phyloP scores from a whole-genome alignment of 2,113 vertebrate species.

The Rhinichthys klamathensis region DNA sequence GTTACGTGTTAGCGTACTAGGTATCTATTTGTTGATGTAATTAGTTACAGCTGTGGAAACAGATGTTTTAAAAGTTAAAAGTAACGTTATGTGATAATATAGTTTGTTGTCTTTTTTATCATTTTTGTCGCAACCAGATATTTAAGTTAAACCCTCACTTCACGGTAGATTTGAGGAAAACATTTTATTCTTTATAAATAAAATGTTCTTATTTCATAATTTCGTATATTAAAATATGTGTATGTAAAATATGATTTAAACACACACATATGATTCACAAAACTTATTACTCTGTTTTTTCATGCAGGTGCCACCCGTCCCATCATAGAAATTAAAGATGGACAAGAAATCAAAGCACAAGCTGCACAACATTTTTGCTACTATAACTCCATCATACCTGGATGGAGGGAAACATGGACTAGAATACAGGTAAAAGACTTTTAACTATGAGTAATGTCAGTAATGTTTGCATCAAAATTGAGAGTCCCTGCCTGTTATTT shows the following conservation, averaged over 20 bases:
- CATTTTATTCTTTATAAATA: not conserved
- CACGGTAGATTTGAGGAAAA: not conserved
- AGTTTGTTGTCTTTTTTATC: not conserved
- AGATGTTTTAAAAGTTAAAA: not conserved
- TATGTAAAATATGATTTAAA: not conserved
- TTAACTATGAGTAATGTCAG: not conserved
- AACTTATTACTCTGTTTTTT: not conserved
- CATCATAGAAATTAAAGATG: constrained; percentile 74
- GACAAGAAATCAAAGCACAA: accelerated
- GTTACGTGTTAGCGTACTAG: constrained; percentile 16
- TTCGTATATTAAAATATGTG: not conserved
- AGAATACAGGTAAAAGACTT: constrained; percentile 79
- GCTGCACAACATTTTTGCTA: constrained; percentile 82
- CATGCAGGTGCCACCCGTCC: constrained; percentile 56
- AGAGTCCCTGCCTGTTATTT: not conserved
- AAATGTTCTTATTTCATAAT: not conserved
- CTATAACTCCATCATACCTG: constrained; percentile 73
- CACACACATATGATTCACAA: not conserved
- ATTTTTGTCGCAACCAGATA: not conserved
- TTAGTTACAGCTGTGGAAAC: not conserved
- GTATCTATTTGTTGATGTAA: not conserved
- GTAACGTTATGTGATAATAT: not conserved
- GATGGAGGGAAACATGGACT: constrained; percentile 91
- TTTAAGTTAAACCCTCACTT: not conserved
- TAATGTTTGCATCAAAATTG: not conserved